phyloP scores from a whole-genome alignment of 2,797 vertebrate genomes.

The Sebastes hubbsi region DNA sequence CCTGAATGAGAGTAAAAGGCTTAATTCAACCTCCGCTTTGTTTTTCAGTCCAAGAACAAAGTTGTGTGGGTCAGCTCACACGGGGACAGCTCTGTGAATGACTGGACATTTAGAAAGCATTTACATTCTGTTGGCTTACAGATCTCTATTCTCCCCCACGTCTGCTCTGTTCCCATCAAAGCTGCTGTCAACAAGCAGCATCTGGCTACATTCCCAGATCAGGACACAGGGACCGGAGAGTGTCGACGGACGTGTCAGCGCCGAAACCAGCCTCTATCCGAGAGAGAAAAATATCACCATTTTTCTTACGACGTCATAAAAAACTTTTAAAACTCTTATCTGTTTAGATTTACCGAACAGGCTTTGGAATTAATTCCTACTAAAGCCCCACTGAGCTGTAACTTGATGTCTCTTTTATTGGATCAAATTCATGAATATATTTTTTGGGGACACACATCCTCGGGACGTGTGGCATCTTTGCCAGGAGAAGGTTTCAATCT shows the following conservation, averaged over 20 bases:
- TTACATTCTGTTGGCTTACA: constrained; percentile 36
- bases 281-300: constrained; percentile 13
- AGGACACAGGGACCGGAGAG: constrained; percentile 37
- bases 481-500: constrained; percentile 37
- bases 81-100: constrained; percentile 10
- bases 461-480: constrained; percentile 19
- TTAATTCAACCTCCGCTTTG: background rate
- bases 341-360: constrained; percentile 34
- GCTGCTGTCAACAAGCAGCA: constrained; percentile 54
- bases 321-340: constrained; percentile 40
- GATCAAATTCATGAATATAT: constrained; percentile 57
- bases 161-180: constrained; percentile 51
- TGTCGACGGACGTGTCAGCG: constrained; percentile 11
- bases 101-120: constrained; percentile 33
- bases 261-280: background rate
- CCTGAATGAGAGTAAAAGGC: background rate
- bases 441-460: constrained; percentile 30
- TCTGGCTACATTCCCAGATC: constrained; percentile 46
- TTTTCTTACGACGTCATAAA: background rate
- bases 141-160: constrained; percentile 27
- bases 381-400: constrained; percentile 44
- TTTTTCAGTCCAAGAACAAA: background rate
- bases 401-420: constrained; percentile 48
- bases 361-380: constrained; percentile 44
- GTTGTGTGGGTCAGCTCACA: background rate